Evolutionary conservation across 2,797 vertebrate genomes (phyloP).

Genomic region (Knipowitschia caucasica): DNA sequence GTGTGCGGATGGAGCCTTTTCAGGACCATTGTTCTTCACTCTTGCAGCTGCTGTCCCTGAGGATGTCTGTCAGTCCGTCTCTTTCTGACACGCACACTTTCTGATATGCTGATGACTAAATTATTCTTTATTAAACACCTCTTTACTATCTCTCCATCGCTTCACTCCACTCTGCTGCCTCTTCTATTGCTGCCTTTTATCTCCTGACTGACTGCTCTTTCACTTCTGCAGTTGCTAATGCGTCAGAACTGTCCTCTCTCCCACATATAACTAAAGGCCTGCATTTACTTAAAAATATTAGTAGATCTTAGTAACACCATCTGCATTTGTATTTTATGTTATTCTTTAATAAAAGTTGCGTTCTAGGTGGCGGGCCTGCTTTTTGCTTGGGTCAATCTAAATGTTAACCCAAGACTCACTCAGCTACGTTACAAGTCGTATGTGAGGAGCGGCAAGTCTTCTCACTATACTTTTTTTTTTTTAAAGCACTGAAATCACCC

Average conservation of each 20-base stretch:
- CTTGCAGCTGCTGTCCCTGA: conserved; percentile 49
- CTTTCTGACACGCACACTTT: conserved; percentile 59
- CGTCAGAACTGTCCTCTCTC: conserved; percentile 19
- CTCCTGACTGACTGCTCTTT: conserved; percentile 61
- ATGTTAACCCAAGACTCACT: no score
- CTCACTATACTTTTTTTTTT: no score
- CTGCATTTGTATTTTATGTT: no score
- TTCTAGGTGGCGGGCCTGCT: no score
- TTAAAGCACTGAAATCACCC: no score
- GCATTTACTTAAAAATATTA: background rate
- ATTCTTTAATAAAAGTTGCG: no score
- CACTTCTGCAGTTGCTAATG: conserved; percentile 50
- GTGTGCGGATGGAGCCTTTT: conserved; percentile 54
- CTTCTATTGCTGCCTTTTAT: conserved; percentile 60
- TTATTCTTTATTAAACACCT: conserved; percentile 82
- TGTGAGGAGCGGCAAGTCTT: no score
- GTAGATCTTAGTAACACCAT: background rate
- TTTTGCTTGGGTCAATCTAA: no score
- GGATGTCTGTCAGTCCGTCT: conserved; percentile 62
- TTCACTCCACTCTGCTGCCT: conserved; percentile 59
- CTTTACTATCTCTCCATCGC: conserved; percentile 65
- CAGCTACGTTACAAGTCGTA: no score
- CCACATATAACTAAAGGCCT: background rate
- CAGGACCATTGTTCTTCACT: conserved; percentile 48
- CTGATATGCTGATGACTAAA: conserved; percentile 76